These are phyloP conservation scores for Bombylius discolor DNA, from an alignment of 2,888 invertebrate species.

Conservation along the genomic window DNA sequence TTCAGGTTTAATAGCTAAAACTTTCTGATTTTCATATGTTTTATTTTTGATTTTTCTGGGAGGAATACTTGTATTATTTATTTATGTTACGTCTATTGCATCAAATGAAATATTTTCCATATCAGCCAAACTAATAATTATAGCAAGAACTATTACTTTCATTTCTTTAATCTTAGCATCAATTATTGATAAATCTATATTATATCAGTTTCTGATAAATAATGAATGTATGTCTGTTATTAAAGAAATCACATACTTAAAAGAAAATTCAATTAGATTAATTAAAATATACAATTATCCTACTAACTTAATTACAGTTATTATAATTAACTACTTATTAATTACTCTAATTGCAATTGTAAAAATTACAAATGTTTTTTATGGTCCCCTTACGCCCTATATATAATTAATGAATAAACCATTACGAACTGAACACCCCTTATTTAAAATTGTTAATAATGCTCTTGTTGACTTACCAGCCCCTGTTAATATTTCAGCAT, in stretches of 20 bases:
- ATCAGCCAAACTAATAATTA: constrained; percentile 26
- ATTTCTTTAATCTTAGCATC: too few species aligned
- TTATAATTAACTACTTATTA: constrained; percentile 47
- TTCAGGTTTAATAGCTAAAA: constrained; percentile 38
- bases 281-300: constrained; percentile 43
- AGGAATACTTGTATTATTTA: constrained; percentile 50
- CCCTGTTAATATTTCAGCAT: constrained; percentile 46
- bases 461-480: constrained; percentile 47
- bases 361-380: constrained; percentile 44
- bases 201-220: constrained; percentile 33
- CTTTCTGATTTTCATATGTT: constrained; percentile 48
- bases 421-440: constrained; percentile 37
- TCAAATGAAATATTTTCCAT: constrained; percentile 46
- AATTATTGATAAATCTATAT: constrained; percentile 22
- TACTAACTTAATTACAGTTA: constrained; percentile 39
- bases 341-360: constrained; percentile 44
- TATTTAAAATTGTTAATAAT: constrained; percentile 46
- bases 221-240: constrained; percentile 29
- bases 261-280: constrained; percentile 39
- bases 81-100: constrained; percentile 49
- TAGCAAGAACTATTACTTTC: too few species aligned
- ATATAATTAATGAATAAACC: constrained; percentile 39
- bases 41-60: constrained; percentile 49
- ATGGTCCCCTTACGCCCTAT: constrained; percentile 41
- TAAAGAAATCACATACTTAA: constrained; percentile 22